A percentile compares a stretch with the other conserved stretches of the same genome.
phyloP scores from a whole-genome alignment of 2,113 vertebrate genomes.

The Tamias sibiricus region DNA sequence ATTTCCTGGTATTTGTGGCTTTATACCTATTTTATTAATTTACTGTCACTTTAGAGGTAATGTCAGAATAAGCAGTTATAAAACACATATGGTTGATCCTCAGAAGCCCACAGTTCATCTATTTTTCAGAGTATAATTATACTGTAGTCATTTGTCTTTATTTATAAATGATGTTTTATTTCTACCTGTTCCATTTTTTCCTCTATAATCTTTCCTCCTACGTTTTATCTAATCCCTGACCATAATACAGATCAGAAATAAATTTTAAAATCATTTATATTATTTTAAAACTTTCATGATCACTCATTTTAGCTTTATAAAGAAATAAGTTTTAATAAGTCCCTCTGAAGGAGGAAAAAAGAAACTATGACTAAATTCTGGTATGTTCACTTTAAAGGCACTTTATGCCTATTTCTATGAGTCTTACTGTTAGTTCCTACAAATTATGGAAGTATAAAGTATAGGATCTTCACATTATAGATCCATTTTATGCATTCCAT shows the following conservation, averaged over 20 bases:
- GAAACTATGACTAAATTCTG: background rate
- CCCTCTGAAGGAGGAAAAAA: background rate
- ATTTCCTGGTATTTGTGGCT: background rate
- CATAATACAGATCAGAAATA: background rate
- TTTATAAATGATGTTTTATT: slow-evolving; percentile 21
- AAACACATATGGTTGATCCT: background rate
- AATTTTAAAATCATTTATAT: background rate
- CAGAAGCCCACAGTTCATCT: background rate
- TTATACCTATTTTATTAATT: slow-evolving; percentile 7
- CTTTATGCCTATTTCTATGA: background rate
- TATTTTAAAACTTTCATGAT: background rate
- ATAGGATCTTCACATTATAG: background rate
- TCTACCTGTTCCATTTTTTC: background rate
- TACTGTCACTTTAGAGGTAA: background rate
- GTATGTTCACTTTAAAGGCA: background rate
- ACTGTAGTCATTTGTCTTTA: background rate
- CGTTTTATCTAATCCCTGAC: background rate
- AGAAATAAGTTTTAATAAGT: background rate
- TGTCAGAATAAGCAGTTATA: background rate
- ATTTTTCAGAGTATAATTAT: background rate
- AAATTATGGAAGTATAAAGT: background rate
- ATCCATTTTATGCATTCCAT: background rate
- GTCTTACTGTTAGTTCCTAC: background rate
- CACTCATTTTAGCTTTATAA: background rate
- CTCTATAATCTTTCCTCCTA: background rate